Evolutionary conservation across 1,140 invertebrate species (phyloP), one percentile per base, ranked within the genome.

Genomic region (Cryptotermes secundus): DNA sequence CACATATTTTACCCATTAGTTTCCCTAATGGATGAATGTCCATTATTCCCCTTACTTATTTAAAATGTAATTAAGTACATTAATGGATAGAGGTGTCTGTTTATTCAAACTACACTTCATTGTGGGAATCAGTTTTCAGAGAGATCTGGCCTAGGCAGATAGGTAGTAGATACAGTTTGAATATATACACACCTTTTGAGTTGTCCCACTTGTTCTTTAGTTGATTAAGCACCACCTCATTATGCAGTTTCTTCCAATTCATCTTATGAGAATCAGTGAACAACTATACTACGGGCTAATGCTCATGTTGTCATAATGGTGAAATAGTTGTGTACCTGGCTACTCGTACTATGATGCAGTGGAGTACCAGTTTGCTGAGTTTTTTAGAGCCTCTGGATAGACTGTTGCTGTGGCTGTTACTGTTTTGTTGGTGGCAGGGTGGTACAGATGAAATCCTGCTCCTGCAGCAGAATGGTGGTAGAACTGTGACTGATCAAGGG

Each of bases 361-460:
- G 34, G 95, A 93, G 88, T 96, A 96, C 95, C 95, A 96, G 87
- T 94, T 93, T 49, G 93, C 91, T 84, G 93, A 91, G 85, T 89
- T 90, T 83, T 90, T 90, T 24, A 91, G 86, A 22, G 88, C 86
- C 81, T 91, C 90, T 22, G 88, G 86, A 85, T 90, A 88, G 24
- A 87, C 86, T 14, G 92, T 90, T 82, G 91, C 87, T 86, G 89
- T 87, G 88, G 92, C 88, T 85, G 92, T 87, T 86, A 91, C 88
- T 87, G 93, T 91, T 89, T 93, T 93, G 87, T 93, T 94, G 80
- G 93, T 92, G 10, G 95, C 92, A 10, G 95, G 94, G 89, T 97
- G 96, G 89, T 97, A 97, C 10, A 97, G 91, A 90, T 97, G 96
- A 89, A 97, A 97, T 26, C 96, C 95, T 19, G 96, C 94, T 85